Evolutionary conservation across 2,797 vertebrate species (phyloP), one percentile per base, ranked within the genome.

Genomic region (Nothura maculosa): DNA sequence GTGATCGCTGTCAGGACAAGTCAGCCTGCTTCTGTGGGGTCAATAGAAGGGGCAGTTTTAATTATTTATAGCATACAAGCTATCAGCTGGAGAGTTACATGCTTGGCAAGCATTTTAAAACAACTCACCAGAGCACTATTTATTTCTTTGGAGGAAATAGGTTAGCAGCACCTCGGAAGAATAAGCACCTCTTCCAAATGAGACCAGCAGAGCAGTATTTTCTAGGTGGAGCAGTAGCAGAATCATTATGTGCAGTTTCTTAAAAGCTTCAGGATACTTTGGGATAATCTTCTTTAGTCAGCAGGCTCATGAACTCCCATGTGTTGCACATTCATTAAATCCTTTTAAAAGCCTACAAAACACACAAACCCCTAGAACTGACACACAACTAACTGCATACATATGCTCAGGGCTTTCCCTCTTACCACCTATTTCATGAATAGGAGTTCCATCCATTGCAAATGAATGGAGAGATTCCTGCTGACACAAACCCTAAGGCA

Each of bases 221-320:
- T 76, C 1, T 4, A 75, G 60, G 43, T 22, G 16, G 30, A 25
- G n/a, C 60, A 62, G n/a, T 15, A 66, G 32, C 21, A 48, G 36
- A 47, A 83, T 85, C 52, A 22, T 91, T 64, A 76, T 36, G 75
- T 75, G 45, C 25, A 12, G 19, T 21, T 80, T 92, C 85, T 87
- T 81, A 91, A 95, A 91, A 84, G 54, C 79, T 89, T 82, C 81
- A 55, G 83, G 79, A 50, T 85, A 52, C 42, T 81, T 87, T 43
- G 22, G 34, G 47, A 60, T 88, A 92, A 84, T 88, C 69, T 77
- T 91, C 48, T 94, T 95, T 82, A 82, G 62, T 78, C 66, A 81
- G 88, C 82, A 91, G 76, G 55, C 83, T 42, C 58, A 21, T 85
- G 61, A 87, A 57, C 79, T 86, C 68, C 54, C 45, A 18, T 76